phyloP scores from a whole-genome alignment of 2,797 vertebrate genomes.

The Pangasius sanitwongsei region DNA sequence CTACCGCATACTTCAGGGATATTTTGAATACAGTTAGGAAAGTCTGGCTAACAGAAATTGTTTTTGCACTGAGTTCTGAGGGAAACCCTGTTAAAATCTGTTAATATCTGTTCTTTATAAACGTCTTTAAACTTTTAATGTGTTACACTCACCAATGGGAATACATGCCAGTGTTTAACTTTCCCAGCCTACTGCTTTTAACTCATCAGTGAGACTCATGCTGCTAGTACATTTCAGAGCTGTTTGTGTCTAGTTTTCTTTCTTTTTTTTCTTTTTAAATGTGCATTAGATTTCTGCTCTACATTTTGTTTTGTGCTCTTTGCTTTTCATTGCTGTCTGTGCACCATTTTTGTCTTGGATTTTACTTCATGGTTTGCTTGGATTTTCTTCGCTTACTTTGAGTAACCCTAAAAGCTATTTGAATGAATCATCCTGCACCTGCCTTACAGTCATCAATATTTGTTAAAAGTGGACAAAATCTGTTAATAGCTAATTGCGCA shows the following conservation, averaged over 20 bases:
- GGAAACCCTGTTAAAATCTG: neutral
- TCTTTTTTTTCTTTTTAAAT: neutral
- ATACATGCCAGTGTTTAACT: neutral
- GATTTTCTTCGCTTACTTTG: neutral
- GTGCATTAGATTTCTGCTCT: neutral
- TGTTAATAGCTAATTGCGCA: neutral
- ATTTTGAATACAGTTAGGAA: neutral
- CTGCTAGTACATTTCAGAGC: neutral
- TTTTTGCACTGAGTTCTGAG: neutral
- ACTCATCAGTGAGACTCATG: neutral
- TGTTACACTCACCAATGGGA: neutral
- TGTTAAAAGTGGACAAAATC: neutral
- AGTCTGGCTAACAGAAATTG: neutral
- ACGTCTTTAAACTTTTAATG: neutral
- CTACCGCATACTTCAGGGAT: neutral
- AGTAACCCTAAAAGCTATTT: neutral
- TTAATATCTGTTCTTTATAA: neutral
- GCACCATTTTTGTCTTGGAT: neutral
- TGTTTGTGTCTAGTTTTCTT: neutral
- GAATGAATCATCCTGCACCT: neutral
- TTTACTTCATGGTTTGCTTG: neutral
- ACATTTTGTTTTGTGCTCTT: no score
- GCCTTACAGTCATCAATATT: neutral
- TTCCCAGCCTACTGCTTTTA: neutral
- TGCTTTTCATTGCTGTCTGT: neutral